These are phyloP conservation scores for Sceloporus undulatus DNA, from an alignment of 2,113 vertebrate genomes.

Conservation along the genomic window DNA sequence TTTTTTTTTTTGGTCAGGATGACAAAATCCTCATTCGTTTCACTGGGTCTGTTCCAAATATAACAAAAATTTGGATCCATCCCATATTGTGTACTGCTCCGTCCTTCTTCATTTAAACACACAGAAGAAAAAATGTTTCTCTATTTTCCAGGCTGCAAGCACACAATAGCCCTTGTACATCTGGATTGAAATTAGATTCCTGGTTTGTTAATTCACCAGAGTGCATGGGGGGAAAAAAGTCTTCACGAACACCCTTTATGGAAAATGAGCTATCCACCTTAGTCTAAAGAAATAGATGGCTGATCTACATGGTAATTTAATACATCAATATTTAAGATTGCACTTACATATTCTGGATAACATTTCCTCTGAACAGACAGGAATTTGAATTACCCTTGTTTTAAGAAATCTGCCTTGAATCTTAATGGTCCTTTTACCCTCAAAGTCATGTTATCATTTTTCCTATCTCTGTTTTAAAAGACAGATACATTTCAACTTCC, in stretches of 20 bases:
- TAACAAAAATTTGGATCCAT: not conserved
- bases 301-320: constrained; percentile 30
- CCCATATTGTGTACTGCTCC: not conserved
- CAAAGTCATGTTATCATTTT: constrained; percentile 11
- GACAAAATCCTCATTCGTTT: not conserved
- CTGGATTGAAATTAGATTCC: not conserved
- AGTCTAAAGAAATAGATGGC: constrained; percentile 24
- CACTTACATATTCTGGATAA: constrained; percentile 21
- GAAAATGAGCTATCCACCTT: not conserved
- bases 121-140: not conserved
- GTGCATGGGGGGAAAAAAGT: not conserved
- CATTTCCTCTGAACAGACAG: constrained; percentile 26
- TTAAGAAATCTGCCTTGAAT: constrained; percentile 28
- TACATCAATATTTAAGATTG: constrained; percentile 32
- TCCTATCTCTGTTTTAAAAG: not conserved
- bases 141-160: not conserved
- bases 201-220: not conserved
- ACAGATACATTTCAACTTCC: not conserved
- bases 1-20: too few species aligned
- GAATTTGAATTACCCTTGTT: constrained; percentile 39
- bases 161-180: not conserved
- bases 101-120: not conserved
- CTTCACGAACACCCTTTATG: constrained; percentile 5
- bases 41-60: not conserved
- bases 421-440: constrained; percentile 14